These are phyloP conservation scores for Lottia gigantea DNA, from an alignment of 2,888 invertebrate species.

Conservation along the genomic window DNA sequence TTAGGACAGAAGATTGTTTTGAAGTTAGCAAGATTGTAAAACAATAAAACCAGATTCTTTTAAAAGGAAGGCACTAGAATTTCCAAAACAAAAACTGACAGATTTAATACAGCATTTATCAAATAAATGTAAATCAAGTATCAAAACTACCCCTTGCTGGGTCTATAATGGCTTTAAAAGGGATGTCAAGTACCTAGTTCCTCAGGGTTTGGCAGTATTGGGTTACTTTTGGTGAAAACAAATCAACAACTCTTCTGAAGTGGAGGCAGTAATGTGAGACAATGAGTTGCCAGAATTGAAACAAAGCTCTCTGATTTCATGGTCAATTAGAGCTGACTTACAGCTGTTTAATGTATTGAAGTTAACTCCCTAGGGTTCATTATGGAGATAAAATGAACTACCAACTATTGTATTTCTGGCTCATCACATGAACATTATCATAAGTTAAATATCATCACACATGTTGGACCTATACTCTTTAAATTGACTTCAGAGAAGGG, in stretches of 20 bases:
- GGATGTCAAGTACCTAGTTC: neutral
- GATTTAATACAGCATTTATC: no score
- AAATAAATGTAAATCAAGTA: no score
- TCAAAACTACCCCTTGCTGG: no score
- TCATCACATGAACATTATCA: constrained; percentile 4
- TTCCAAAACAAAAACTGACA: no score
- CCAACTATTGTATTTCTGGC: neutral
- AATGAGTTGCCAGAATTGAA: neutral
- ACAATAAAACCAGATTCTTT: no score
- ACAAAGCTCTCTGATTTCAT: constrained; percentile 7
- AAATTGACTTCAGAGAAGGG: no score
- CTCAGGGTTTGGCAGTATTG: neutral
- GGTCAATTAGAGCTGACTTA: constrained; percentile 4
- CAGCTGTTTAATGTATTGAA: constrained; percentile 6
- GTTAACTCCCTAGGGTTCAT: neutral
- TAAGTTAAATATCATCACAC: constrained; percentile 1
- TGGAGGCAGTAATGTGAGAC: neutral
- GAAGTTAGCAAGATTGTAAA: no score
- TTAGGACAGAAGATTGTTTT: no score
- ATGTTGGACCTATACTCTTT: no score
- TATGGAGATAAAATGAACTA: neutral
- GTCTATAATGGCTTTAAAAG: no score
- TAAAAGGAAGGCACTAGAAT: no score
- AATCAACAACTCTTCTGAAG: neutral
- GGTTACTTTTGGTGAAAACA: neutral